Conservation (phyloP, 1,140 invertebrate genomes). For the Antheraea mylitta region DNA sequence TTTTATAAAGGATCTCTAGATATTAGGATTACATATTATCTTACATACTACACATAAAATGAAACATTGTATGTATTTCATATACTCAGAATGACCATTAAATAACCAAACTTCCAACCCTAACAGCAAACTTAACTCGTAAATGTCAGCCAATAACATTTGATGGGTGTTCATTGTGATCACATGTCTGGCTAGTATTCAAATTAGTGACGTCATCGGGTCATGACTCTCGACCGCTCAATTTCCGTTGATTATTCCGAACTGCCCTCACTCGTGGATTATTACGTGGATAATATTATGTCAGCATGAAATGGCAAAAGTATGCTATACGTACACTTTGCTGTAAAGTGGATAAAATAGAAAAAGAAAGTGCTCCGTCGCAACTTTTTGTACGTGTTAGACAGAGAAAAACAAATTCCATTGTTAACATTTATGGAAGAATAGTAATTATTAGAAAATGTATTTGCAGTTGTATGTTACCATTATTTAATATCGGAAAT, state of each 20-base stretch:
- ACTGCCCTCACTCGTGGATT: background rate
- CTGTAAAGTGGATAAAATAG: background rate
- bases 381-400: no score
- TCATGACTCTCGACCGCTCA: slow-evolving; percentile 34
- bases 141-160: slow-evolving; percentile 23
- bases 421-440: no score
- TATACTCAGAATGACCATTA: background rate
- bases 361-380: background rate
- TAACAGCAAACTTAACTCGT: slow-evolving; percentile 21
- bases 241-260: slow-evolving; percentile 34
- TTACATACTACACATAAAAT: background rate
- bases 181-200: slow-evolving; percentile 40
- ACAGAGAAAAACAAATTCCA: no score
- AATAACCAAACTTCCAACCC: background rate
- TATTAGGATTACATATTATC: background rate
- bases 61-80: background rate
- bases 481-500: no score
- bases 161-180: slow-evolving; percentile 26
- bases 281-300: background rate
- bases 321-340: background rate
- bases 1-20: background rate
- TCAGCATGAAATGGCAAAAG: background rate
- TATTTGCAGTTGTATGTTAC: no score
- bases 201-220: slow-evolving; percentile 49
- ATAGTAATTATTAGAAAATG: no score